phyloP scores from a whole-genome alignment of 2,888 invertebrate species.

The Sisyra nigra region DNA sequence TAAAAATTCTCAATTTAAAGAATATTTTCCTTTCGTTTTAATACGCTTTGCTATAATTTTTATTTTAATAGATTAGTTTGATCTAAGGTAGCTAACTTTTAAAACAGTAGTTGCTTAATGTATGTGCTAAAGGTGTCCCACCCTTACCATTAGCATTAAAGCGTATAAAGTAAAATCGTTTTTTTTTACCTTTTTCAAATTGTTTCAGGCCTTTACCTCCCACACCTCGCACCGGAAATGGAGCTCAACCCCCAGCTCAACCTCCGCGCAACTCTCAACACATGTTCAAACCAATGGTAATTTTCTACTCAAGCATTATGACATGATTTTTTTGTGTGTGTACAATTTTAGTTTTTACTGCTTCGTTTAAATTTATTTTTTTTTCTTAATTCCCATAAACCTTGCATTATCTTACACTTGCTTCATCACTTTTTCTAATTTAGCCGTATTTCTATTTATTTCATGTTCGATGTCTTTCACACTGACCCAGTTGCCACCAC shows the following conservation, averaged over 20 bases:
- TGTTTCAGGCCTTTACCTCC: constrained; percentile 59
- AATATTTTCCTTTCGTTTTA: no score
- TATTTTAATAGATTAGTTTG: no score
- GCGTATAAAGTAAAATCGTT: no score
- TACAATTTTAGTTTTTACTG: constrained; percentile 25
- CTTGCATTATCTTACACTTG: constrained; percentile 20
- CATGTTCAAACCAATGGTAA: constrained; percentile 78
- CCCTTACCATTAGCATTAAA: no score
- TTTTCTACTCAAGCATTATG: constrained; percentile 15
- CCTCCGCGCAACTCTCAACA: constrained; percentile 72
- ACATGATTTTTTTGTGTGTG: constrained; percentile 26
- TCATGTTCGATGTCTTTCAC: constrained; percentile 36
- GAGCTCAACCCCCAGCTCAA: constrained; percentile 24
- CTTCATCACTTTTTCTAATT: constrained; percentile 24
- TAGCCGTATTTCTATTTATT: constrained; percentile 36
- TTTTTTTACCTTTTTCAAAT: neutral
- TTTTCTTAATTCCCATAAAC: constrained; percentile 18
- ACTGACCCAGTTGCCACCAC: constrained; percentile 58
- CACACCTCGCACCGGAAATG: constrained; percentile 52
- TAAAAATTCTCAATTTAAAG: no score
- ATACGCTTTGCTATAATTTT: no score
- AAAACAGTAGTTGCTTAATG: no score
- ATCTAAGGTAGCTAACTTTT: no score
- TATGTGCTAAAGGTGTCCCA: no score
- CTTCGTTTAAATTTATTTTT: constrained; percentile 9